These are phyloP conservation scores for Rana temporaria DNA, from an alignment of 2,113 vertebrate species.

Conservation along the genomic window DNA sequence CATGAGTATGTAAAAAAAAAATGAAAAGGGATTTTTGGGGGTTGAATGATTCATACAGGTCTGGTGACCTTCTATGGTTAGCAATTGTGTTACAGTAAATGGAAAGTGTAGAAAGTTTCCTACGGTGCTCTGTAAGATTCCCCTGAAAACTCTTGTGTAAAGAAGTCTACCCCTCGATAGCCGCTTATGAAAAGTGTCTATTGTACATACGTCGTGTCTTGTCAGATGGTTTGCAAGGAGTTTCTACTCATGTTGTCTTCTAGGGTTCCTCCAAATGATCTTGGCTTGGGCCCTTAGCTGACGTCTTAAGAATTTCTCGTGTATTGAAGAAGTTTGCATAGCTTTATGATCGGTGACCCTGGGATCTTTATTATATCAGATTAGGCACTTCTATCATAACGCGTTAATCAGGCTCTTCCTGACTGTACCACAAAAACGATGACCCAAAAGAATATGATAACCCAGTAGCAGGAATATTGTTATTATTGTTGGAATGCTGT, in stretches of 20 bases:
- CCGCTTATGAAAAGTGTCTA: background rate
- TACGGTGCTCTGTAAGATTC: background rate
- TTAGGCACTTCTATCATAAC: background rate
- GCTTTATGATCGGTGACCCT: no score
- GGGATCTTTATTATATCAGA: no score
- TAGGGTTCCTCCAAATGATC: background rate
- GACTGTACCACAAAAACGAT: background rate
- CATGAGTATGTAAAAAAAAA: no score
- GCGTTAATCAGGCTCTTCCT: background rate
- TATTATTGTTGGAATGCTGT: background rate
- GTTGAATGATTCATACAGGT: no score
- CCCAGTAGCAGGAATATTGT: no score
- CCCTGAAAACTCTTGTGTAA: background rate
- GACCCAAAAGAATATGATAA: background rate
- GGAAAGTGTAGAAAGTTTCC: no score
- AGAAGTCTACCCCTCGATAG: background rate
- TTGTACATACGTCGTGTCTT: background rate
- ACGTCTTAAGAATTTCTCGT: background rate
- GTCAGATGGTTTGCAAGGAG: no score
- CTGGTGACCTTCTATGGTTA: no score
- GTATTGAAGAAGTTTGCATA: background rate
- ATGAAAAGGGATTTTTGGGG: no score
- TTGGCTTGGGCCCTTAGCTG: background rate
- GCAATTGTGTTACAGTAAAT: no score
- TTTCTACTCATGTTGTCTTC: background rate